Percentiles rank a stretch among this genome's conserved stretches.
Conservation (phyloP, 2,888 invertebrate genomes). For the Ophraella communa region DNA sequence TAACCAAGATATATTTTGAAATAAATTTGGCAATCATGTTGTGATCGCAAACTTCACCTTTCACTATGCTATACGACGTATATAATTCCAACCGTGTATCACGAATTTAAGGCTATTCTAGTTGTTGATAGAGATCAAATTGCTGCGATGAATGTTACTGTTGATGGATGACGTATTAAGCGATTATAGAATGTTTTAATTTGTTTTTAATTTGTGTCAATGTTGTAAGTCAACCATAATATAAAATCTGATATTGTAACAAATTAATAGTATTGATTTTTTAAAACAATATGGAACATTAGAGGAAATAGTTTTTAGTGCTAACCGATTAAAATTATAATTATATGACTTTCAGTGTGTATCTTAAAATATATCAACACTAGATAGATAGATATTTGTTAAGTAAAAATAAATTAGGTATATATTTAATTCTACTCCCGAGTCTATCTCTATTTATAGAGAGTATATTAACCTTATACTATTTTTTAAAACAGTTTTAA, state of each 20-base stretch:
- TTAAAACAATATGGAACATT: too few relatives aligned
- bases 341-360: too few relatives aligned
- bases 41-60: constrained; percentile 18
- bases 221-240: neutral
- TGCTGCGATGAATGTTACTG: neutral
- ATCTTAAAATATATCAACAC: too few relatives aligned
- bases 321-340: too few relatives aligned
- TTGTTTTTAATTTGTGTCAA: neutral
- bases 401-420: too few relatives aligned
- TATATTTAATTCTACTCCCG: too few relatives aligned
- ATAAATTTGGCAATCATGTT: constrained; percentile 18
- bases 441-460: too few relatives aligned
- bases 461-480: too few relatives aligned
- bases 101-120: neutral
- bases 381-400: too few relatives aligned
- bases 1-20: neutral
- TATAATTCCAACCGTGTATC: neutral
- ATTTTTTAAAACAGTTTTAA: too few relatives aligned
- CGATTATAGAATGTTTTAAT: neutral
- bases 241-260: neutral
- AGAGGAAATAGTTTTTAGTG: too few relatives aligned
- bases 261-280: neutral
- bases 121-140: constrained; percentile 13
- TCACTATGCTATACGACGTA: neutral
- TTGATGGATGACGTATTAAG: neutral